Base-by-base conservation (phyloP, 2,888 invertebrate genomes). In the Herminia tarsipennalis region DNA sequence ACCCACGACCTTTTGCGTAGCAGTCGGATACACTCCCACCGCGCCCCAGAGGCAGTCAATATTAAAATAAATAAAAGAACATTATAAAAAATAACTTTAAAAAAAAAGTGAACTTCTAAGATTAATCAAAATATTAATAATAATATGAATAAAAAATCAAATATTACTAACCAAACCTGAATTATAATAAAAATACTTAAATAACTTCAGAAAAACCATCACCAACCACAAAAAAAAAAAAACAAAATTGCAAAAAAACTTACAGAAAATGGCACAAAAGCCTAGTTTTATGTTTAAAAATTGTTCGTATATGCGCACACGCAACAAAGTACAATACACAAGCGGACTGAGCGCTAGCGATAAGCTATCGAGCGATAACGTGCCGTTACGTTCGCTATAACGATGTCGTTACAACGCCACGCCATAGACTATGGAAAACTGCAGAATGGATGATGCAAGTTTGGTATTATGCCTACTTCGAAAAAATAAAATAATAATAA, bases 281-380 rank as follows among this genome's bases (percentile, higher is more conserved):
- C 14, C 18, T 5, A 10, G 24, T 35, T 21, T 20, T 10, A 9
- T 38, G 35, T 34, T 22, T 18, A 18, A 30, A 48, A 42, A 22
- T 51, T 54, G 13, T 17, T 18, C 10, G 39, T 24, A 16, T 8
- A 8, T 27, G 36, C 36, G 43, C 40, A 13, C 20, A 20, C 28
- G 17, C 34, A 20, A n/a, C n/a, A n/a, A n/a, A n/a, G n/a, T 8
- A 24, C 27, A 6, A n/a, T 27, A 20, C n/a, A 20, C 16, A 8
- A 24, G 51, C 50, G 50, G n/a, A n/a, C n/a, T n/a, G n/a, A n/a
- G 38, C 64, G 61, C 57, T 44, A 48, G 46, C 66, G 76, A 74
- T 75, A 73, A 66, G 70, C 59, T 72, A 70, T 69, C 70, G 61
- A 9, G 34, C 68, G 71, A 73, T 78, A 75, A 61, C 73, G 58